Percentiles rank a stretch among this genome's conserved stretches.
Evolutionary conservation across 2,113 vertebrate species (phyloP).

Genomic region (Chaetodon trifascialis): DNA sequence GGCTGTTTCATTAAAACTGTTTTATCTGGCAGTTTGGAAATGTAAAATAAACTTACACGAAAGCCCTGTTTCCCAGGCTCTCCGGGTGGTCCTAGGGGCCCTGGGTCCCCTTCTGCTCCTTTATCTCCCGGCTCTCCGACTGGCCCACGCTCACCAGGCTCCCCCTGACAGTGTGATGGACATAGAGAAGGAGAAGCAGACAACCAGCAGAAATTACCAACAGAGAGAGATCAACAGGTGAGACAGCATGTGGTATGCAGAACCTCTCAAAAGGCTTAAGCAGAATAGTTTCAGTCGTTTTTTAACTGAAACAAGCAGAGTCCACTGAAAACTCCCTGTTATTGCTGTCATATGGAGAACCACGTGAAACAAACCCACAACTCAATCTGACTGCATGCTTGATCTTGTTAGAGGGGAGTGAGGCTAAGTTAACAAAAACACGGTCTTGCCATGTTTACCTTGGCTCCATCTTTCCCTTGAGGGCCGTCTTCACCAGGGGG

Average conservation of each 20-base stretch:
- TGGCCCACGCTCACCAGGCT: conserved; percentile 87
- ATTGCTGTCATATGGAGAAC: not conserved
- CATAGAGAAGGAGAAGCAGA: not conserved
- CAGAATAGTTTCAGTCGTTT: not conserved
- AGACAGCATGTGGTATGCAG: not conserved
- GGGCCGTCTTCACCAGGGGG: conserved; percentile 92
- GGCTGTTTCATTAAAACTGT: not conserved
- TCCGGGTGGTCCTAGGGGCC: conserved; percentile 85
- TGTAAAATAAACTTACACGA: conserved; percentile 83
- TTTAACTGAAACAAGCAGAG: too few species aligned
- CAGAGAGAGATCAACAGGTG: not conserved
- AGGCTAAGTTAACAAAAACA: not conserved
- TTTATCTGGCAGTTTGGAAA: not conserved
- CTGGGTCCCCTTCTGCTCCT: conserved; percentile 87
- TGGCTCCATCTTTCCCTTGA: conserved; percentile 95
- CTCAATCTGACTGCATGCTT: not conserved
- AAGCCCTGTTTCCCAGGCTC: conserved; percentile 88
- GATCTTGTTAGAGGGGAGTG: not conserved
- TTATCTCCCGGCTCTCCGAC: conserved; percentile 91
- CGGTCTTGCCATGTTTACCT: conserved; percentile 83
- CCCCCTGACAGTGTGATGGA: conserved; percentile 84
- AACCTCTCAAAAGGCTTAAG: not conserved
- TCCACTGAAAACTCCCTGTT: not conserved
- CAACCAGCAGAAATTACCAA: not conserved
- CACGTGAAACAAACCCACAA: not conserved